Evolutionary conservation across 2,888 invertebrate species (phyloP).

Genomic region (Cataglyphis altisquamis): DNA sequence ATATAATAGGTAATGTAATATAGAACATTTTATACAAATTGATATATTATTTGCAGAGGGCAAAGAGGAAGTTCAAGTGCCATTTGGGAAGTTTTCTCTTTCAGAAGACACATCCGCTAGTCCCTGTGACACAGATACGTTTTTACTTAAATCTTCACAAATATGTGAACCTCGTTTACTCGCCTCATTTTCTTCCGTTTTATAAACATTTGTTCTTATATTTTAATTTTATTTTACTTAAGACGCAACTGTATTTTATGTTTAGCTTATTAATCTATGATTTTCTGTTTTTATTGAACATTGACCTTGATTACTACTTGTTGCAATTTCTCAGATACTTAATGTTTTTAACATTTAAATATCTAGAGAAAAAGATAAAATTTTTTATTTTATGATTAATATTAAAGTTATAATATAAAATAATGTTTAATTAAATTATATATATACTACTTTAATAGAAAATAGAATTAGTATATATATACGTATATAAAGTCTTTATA

Average conservation of each 20-base stretch:
- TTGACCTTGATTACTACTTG: not conserved
- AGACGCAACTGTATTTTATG: not conserved
- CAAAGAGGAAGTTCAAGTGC: conserved; percentile 79
- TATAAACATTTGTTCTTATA: not conserved
- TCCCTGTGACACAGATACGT: conserved; percentile 46
- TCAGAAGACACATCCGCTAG: conserved; percentile 68
- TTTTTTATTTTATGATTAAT: conserved; percentile 14
- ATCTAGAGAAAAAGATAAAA: not conserved
- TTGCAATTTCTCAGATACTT: conserved; percentile 22
- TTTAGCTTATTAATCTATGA: not conserved
- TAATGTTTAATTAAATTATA: not conserved
- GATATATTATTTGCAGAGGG: conserved; percentile 79
- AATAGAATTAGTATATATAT: not conserved
- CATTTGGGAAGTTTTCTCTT: conserved; percentile 83
- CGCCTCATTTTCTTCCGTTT: not conserved
- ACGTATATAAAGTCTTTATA: not conserved
- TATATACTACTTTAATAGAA: not conserved
- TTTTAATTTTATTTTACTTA: not conserved
- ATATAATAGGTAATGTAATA: not conserved
- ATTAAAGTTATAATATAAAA: not conserved
- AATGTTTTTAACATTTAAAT: conserved; percentile 40
- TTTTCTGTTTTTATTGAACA: not conserved
- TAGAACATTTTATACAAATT: not conserved
- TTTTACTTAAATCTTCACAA: conserved; percentile 68
- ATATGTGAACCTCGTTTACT: conserved; percentile 72